Conservation (phyloP, 2,113 vertebrate genomes). For the Vombatus ursinus region DNA sequence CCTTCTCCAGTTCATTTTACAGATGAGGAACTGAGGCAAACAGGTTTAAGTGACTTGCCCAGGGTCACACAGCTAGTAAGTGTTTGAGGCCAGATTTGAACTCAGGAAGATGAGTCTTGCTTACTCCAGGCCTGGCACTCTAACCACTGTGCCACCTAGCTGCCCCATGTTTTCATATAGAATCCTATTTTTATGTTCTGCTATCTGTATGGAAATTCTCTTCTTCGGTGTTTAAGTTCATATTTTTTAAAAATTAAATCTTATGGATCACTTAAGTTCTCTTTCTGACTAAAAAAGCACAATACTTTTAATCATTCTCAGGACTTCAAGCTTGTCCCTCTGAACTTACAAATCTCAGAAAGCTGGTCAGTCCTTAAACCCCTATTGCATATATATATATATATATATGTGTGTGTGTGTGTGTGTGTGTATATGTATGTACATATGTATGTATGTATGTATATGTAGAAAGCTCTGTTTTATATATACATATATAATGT, state of each 20-base stretch:
- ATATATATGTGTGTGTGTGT: no score
- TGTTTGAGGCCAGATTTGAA: background rate
- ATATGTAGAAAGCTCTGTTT: no score
- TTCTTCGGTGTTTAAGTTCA: background rate
- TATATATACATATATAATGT: no score
- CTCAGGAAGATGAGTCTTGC: background rate
- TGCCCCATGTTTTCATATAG: background rate
- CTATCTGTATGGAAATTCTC: background rate
- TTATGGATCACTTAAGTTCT: background rate
- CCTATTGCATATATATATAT: no score
- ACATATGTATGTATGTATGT: no score
- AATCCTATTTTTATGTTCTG: background rate
- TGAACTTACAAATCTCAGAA: background rate
- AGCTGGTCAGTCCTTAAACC: background rate
- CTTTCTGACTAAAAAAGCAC: background rate
- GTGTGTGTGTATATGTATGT: no score
- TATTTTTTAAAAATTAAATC: background rate
- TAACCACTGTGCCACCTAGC: background rate
- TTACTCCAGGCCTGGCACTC: background rate
- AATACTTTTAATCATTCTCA: background rate
- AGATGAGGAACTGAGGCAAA: background rate
- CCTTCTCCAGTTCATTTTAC: background rate
- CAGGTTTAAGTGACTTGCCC: background rate
- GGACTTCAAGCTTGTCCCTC: background rate
- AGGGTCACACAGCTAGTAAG: background rate